Percentiles rank a stretch among this genome's conserved stretches.
Evolutionary conservation across 2,113 vertebrate genomes (phyloP).

Genomic region (Dissostichus mawsoni): DNA sequence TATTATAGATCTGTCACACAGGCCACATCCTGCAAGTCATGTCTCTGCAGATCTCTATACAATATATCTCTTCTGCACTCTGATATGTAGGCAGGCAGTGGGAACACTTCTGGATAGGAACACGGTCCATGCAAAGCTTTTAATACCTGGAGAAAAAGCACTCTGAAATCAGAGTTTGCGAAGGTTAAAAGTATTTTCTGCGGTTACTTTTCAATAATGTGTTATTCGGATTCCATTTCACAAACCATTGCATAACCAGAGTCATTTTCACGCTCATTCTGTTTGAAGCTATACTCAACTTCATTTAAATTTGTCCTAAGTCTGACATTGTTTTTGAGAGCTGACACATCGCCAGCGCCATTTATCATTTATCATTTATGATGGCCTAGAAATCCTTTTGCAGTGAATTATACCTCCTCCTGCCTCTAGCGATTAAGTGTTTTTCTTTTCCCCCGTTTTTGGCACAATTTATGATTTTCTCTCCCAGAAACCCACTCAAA

Average conservation of each 20-base stretch:
- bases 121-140: slow-evolving; percentile 3
- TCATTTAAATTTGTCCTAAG: slow-evolving; percentile 40
- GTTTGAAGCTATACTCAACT: slow-evolving; percentile 22
- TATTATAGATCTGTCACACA: slow-evolving; percentile 60
- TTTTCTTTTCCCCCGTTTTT: slow-evolving; percentile 1
- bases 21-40: slow-evolving; percentile 13
- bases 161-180: neutral
- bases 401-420: slow-evolving; percentile 43
- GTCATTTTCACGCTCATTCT: neutral
- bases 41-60: neutral
- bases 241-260: neutral
- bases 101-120: slow-evolving; percentile 29
- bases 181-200: neutral
- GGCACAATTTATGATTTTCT: slow-evolving; percentile 3
- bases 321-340: slow-evolving; percentile 38
- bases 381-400: slow-evolving; percentile 54
- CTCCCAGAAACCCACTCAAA: slow-evolving; percentile 16
- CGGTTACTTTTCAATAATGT: neutral
- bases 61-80: neutral
- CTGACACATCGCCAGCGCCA: slow-evolving; percentile 32
- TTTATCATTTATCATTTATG: slow-evolving; percentile 63
- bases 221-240: slow-evolving; percentile 13
- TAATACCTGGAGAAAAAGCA: slow-evolving; percentile 5
- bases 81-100: slow-evolving; percentile 18
- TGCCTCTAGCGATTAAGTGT: neutral